phyloP scores from a whole-genome alignment of 2,888 invertebrate genomes.

The Schizotus pectinicornis region DNA sequence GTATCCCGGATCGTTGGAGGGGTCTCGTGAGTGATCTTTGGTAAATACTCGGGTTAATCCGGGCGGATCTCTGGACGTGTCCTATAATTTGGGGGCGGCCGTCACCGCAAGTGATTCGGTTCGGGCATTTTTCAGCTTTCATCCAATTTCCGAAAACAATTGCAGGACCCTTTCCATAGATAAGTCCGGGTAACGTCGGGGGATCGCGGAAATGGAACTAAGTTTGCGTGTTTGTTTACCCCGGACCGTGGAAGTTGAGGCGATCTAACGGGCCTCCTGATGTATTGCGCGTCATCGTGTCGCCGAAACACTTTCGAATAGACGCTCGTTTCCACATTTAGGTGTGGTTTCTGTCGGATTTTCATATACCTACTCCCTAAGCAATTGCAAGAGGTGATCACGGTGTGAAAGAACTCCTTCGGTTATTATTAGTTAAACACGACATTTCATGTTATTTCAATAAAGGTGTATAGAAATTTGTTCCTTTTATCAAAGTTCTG shows the following conservation, averaged over 20 bases:
- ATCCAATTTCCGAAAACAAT: constrained; percentile 63
- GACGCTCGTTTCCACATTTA: constrained; percentile 12
- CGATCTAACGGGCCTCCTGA: constrained; percentile 29
- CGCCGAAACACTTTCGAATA: constrained; percentile 43
- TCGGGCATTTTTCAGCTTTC: constrained; percentile 58
- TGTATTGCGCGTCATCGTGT: constrained; percentile 45
- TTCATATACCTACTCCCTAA: no score
- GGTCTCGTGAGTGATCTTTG: not conserved
- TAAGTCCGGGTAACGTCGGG: constrained; percentile 38
- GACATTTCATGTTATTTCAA: no score
- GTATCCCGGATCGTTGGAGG: not conserved
- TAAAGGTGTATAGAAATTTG: no score
- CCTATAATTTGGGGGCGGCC: constrained; percentile 3
- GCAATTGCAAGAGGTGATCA: no score
- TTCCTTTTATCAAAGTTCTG: no score
- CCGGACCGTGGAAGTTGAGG: constrained; percentile 17
- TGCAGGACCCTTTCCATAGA: constrained; percentile 37
- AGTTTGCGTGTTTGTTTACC: constrained; percentile 36
- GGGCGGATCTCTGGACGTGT: constrained; percentile 5
- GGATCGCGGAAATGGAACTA: constrained; percentile 47
- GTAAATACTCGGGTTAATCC: not conserved
- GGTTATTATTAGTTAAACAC: no score
- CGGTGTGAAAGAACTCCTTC: no score
- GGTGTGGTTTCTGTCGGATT: no score
- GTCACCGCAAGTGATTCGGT: constrained; percentile 29